Conservation (phyloP, 2,888 invertebrate genomes). For the Platynereis dumerilii region DNA sequence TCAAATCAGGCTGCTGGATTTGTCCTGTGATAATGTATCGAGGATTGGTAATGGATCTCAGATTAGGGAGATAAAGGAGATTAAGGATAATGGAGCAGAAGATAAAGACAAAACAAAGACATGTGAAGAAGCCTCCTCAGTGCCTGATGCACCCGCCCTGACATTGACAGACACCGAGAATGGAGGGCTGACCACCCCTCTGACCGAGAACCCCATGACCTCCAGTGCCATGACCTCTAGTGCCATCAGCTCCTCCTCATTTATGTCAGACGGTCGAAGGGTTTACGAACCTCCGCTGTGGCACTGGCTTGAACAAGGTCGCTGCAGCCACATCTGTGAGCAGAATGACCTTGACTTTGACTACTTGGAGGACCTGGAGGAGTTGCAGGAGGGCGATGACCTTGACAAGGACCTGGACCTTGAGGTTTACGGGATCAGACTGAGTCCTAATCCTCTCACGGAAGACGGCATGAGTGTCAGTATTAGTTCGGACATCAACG, state of each 20-base stretch:
- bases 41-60: no score
- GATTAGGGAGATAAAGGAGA: conserved; percentile 11
- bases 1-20: neutral
- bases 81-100: conserved; percentile 7
- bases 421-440: conserved; percentile 16
- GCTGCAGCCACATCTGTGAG: conserved; percentile 17
- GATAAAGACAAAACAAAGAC: conserved; percentile 4
- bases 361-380: conserved; percentile 10
- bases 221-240: neutral
- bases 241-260: neutral
- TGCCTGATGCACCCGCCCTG: conserved; percentile 5
- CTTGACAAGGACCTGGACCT: conserved; percentile 22
- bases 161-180: neutral
- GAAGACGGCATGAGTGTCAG: conserved; percentile 13
- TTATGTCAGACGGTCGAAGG: conserved; percentile 4
- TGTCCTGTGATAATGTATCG: no score
- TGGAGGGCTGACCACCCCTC: conserved; percentile 3
- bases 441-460: conserved; percentile 12
- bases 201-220: conserved; percentile 3
- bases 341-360: neutral
- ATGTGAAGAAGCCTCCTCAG: conserved; percentile 1
- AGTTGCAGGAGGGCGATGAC: conserved; percentile 17
- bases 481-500: conserved; percentile 6
- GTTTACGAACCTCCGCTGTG: conserved; percentile 21
- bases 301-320: conserved; percentile 19